phyloP scores from a whole-genome alignment of 2,797 vertebrate genomes.

The Fratercula arctica region DNA sequence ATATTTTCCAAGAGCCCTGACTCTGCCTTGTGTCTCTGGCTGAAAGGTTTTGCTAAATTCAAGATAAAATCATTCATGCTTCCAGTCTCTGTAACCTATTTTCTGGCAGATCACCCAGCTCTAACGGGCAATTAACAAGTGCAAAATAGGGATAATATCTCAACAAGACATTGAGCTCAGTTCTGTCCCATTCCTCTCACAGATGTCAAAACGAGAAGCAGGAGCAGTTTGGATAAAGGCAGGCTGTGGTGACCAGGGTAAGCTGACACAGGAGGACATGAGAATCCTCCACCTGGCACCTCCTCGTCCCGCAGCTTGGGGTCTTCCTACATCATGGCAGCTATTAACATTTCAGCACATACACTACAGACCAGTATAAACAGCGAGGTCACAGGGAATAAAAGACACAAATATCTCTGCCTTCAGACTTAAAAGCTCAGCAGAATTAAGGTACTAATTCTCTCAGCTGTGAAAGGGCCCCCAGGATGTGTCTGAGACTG shows the following conservation, averaged over 20 bases:
- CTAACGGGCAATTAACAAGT: background rate
- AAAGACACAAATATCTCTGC: background rate
- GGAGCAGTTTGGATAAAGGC: background rate
- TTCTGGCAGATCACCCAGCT: background rate
- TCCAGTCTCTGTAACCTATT: background rate
- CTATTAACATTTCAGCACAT: background rate
- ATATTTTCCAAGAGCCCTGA: background rate
- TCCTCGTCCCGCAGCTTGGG: background rate
- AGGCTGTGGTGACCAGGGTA: background rate
- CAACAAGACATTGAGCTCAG: background rate
- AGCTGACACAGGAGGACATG: background rate
- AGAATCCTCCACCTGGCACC: background rate
- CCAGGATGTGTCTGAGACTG: background rate
- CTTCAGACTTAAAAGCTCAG: background rate
- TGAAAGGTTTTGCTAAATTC: background rate
- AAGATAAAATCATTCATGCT: background rate
- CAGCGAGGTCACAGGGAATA: accelerated
- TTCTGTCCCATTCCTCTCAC: background rate
- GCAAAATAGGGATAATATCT: background rate
- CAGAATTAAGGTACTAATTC: background rate
- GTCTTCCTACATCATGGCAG: background rate
- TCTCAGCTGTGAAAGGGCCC: background rate
- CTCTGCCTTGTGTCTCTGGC: background rate
- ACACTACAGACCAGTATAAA: background rate
- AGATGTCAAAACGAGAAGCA: background rate